Evolutionary conservation across 2,888 invertebrate species (phyloP), one percentile per base, ranked within the genome.

Genomic region (Serripes groenlandicus): DNA sequence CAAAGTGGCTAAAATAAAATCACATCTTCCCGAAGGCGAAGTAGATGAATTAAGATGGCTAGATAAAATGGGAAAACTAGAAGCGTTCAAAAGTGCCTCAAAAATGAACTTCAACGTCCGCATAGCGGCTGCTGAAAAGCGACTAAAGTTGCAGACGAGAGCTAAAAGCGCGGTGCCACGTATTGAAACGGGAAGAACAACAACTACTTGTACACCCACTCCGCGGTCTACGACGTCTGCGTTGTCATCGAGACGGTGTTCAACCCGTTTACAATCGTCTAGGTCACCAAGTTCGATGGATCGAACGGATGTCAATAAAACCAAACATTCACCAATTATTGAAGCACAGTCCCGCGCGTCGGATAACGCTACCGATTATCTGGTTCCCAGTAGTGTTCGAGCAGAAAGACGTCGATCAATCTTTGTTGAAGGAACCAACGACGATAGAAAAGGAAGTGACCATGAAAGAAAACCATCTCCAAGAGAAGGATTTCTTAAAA

Each of bases 1-100:
- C 34, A 91, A 87, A 75, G 93, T 93, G 0, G 83, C 90, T 0
- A 89, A 86, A 34, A 93, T 93, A 30, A 91, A 89, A 71, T 92
- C 92, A 7, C 80, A 92, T 76, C 83, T 93, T 0, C 83, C 87
- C 0, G 82, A 84, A 7, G 91, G 92, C 1, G 90, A 93, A 70
- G 92, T 93, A 21, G 79, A 82, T 0, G 87, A 90, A 42, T 74
- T 93, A 26, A 86, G 90, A 66, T 68, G 86, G 23, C 73, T 92
- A 58, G 93, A 93, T 64, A 76, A 84, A 7, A 80, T 90, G 35
- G 92, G 92, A 9, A 89, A 89, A 69, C 73, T 92, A 1, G 87
- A 83, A 64, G 78, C 89, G 0, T 54, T 71, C 18, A 78, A 81
- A 28, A 88, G 76, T 3, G 69, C 83, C 0, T 82, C 90, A 7